Base-by-base conservation (phyloP, 1,140 invertebrate species). In the Drosophila willistoni region DNA sequence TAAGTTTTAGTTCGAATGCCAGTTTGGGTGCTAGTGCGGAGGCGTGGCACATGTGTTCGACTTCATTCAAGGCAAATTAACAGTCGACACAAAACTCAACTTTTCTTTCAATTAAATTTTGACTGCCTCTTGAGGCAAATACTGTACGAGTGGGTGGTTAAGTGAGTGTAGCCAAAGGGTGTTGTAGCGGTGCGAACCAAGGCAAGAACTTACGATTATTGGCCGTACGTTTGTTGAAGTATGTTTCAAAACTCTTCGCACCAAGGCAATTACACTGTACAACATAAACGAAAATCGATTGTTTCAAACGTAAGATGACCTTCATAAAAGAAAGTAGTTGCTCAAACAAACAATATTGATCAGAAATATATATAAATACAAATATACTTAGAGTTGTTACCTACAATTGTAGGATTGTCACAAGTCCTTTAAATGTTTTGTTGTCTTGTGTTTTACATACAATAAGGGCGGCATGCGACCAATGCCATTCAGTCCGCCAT, bases 41-140 rank as follows among this genome's bases (percentile, higher is more conserved):
- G 62, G 60, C 51, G 67, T 71, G 68, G 51, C 64, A 51, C 78
- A 74, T 79, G 81, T 85, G 77, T 85, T 85, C 75, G 67, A 89
- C 84, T 87, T 89, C 77, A 87, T 87, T 89, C 73, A 90, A 87
- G 84, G 81, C 80, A 89, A 87, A 87, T 87, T 89, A 89, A 89
- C 77, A 84, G 71, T 34, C 77, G 68, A 77, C 83, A 73, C 76
- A 55, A 87, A 80, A 89, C 44, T 51, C 17, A 87, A 89, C 68
- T 84, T 84, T 87, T 77, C 77, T 81, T 87, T 89, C 85, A 87
- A 87, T 87, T 87, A 78, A 89, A 81, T 87, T 87, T 83, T 56
- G 70, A 89, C 73, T 68, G 9, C 41, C 41, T 22, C 68, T 22
- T 22, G 17, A 51, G 44, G 44, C 44, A 6, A 51, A 51, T 51